Evolutionary conservation across 92 coral and sea anemone species (phyloP).

Genomic region (Virgularia gustaviana): DNA sequence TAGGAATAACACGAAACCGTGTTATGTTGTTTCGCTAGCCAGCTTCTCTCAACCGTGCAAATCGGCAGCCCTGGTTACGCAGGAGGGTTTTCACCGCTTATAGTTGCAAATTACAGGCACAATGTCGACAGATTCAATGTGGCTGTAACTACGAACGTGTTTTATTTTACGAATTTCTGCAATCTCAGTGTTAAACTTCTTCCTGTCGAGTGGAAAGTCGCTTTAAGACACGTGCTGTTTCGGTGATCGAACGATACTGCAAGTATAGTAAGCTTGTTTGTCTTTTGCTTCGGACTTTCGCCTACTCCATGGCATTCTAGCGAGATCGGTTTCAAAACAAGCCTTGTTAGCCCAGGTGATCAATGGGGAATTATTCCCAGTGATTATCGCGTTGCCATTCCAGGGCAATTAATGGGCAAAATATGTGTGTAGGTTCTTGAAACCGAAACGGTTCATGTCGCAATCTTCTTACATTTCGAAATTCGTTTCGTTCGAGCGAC

Average conservation of each 20-base stretch:
- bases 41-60: neutral
- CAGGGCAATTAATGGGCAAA: slow-evolving; percentile 13
- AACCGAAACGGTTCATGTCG: no score
- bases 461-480: no score
- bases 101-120: no score
- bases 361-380: slow-evolving; percentile 4
- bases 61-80: neutral
- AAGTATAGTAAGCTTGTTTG: neutral
- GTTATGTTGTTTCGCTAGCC: neutral
- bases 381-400: slow-evolving; percentile 36
- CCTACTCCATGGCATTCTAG: neutral
- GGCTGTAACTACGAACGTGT: neutral
- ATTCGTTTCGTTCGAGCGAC: no score
- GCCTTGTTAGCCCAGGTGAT: neutral
- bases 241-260: neutral
- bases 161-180: neutral
- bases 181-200: slow-evolving; percentile 19
- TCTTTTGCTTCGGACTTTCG: no score
- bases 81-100: neutral
- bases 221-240: slow-evolving; percentile 14
- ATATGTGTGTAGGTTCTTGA: slow-evolving; percentile 12
- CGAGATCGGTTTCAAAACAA: neutral
- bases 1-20: neutral
- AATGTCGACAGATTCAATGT: slow-evolving; percentile 1
- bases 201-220: slow-evolving; percentile 14